Conservation (phyloP, 2,113 vertebrate genomes). For the Todiramphus saurophagus region DNA sequence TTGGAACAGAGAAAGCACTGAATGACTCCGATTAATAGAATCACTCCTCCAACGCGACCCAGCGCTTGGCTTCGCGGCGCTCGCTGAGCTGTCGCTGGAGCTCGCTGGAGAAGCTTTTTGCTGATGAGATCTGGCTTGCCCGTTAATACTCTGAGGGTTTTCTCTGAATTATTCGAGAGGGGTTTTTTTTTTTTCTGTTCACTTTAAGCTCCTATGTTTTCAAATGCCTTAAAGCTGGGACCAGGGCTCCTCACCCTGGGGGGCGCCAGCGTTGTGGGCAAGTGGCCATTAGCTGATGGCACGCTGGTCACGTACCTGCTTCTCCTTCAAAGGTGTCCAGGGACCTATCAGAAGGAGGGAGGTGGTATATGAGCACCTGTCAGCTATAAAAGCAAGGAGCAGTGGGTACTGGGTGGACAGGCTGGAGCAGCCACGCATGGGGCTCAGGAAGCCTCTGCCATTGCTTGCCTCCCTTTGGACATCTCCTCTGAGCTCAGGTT, state of each 20-base stretch:
- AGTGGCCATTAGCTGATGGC: background rate
- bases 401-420: no score
- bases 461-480: no score
- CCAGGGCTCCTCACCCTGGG: accelerated
- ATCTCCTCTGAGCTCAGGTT: accelerated
- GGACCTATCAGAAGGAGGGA: no score
- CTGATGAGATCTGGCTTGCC: background rate
- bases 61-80: accelerated
- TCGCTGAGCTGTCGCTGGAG: background rate
- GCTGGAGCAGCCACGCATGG: no score
- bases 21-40: background rate
- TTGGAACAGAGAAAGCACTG: background rate
- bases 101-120: background rate
- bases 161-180: background rate
- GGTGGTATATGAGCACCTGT: no score
- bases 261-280: no score
- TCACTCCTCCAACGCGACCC: background rate
- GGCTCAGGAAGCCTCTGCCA: accelerated
- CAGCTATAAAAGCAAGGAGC: no score
- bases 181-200: background rate
- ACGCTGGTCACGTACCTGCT: background rate
- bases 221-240: background rate
- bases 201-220: background rate
- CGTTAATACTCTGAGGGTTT: accelerated
- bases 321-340: background rate